Base-by-base conservation (phyloP, 2,113 vertebrate species). In the Ammodytes dubius region DNA sequence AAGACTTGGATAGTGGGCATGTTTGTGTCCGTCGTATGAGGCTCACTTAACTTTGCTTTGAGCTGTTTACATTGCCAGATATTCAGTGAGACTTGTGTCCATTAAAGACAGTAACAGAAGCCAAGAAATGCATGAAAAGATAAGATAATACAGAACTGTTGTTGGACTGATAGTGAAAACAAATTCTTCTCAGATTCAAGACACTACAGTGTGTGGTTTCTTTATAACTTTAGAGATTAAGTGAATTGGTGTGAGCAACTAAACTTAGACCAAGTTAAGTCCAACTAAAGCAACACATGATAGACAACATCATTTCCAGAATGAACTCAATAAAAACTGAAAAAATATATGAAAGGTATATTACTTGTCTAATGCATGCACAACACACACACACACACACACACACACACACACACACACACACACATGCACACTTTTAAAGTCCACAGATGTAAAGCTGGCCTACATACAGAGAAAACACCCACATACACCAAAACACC, bases 401-500 rank as follows among this genome's bases (percentile, higher is more conserved):
- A 57, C 35, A 70, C 27, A 46, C 5, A 27, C 2, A 1, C 53
- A 61, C 17, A 45, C 61, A 60, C 27, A 27, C 27, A 27, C 27
- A 27, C 27, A 27, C 27, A 27, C 27, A 27, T 2, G 2, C 27
- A 27, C 67, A 77, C 54, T 3, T 61, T 37, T 57, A 46, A 3
- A 59, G 63, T 39, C 50, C 53, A 46, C 49, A 65, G 70, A 75
- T 76, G 65, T 75, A 81, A 77, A 81, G 70, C 53, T 83, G 75
- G 15, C 70, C 58, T 78, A 76, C 79, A 84, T 85, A 78, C 47
- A 80, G 83, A 86, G 70, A 61, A 74, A 73, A 79, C 87, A 80
- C 82, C 87, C 27, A 27, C 1, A 27, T 27, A 84, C 89, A 93
- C 69, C 70, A 89, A 92, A 90, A 82, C 35, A 78, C 70, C 63